Percentiles rank a stretch among this genome's conserved stretches.
Conservation (phyloP, 2,113 vertebrate genomes). For the Elaphurus davidianus region DNA sequence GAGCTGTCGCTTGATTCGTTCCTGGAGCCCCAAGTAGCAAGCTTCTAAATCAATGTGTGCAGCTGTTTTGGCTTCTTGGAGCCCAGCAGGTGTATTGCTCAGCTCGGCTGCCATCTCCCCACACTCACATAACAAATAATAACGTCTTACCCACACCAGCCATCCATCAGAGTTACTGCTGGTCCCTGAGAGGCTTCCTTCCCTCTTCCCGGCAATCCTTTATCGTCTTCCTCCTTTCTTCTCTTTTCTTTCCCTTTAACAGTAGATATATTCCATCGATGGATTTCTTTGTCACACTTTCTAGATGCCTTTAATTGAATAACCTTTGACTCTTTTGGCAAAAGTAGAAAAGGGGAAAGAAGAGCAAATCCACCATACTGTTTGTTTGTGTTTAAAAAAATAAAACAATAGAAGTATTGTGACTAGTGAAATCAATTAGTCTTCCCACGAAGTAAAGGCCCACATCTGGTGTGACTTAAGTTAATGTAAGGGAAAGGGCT, state of each 20-base stretch:
- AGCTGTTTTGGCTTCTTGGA: conserved; percentile 96
- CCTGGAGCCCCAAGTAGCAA: conserved; percentile 92
- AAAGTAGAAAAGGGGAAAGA: neutral
- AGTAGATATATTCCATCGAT: conserved; percentile 67
- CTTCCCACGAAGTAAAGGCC: conserved; percentile 83
- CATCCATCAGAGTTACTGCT: conserved; percentile 96
- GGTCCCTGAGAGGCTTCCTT: conserved; percentile 74
- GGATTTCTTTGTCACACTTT: conserved; percentile 83
- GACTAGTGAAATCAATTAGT: conserved; percentile 92
- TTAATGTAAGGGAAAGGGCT: conserved; percentile 82
- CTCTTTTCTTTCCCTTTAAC: conserved; percentile 19
- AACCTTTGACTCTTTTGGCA: conserved; percentile 80
- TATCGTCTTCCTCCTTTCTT: conserved; percentile 10
- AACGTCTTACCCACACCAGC: conserved; percentile 93
- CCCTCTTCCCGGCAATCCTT: conserved; percentile 7
- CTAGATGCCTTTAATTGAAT: conserved; percentile 82
- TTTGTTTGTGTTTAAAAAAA: conserved; percentile 81
- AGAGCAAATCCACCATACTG: conserved; percentile 74
- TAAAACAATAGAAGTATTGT: conserved; percentile 90
- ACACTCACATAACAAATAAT: conserved; percentile 98
- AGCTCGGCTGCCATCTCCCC: conserved; percentile 89
- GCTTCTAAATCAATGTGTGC: conserved; percentile 95
- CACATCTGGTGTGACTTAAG: conserved; percentile 95
- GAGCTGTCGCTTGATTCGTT: conserved; percentile 98
- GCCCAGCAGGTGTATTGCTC: conserved; percentile 97